These are phyloP conservation scores for Petrocephalus zakoni DNA, from an alignment of 2,113 vertebrate species.

Conservation along the genomic window DNA sequence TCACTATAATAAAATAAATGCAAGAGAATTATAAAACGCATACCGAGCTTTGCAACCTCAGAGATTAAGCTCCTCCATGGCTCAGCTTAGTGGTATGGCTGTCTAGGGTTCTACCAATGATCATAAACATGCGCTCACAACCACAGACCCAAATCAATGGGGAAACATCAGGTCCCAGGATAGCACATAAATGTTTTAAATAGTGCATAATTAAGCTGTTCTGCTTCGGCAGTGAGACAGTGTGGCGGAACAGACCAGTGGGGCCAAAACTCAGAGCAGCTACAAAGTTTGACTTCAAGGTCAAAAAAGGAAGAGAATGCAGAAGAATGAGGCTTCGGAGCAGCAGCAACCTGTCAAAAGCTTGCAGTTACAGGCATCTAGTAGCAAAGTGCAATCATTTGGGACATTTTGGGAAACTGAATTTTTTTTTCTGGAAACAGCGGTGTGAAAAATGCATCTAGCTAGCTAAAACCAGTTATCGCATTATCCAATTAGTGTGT, in stretches of 20 bases:
- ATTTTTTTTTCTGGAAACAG: constrained; percentile 10
- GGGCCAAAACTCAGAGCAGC: constrained; percentile 20
- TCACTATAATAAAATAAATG: constrained; percentile 7
- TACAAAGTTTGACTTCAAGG: constrained; percentile 31
- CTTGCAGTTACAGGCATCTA: not conserved
- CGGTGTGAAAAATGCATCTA: constrained; percentile 21
- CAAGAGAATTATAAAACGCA: not conserved
- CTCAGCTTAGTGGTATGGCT: not conserved
- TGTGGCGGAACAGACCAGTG: not conserved
- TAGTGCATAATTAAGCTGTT: constrained; percentile 5
- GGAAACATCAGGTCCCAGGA: not conserved
- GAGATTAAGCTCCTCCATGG: not conserved
- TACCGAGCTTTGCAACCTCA: not conserved
- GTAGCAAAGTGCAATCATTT: not conserved
- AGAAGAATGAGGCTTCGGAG: not conserved
- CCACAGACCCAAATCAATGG: not conserved
- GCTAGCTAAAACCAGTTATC: constrained; percentile 31
- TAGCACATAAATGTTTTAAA: not conserved
- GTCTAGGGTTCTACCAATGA: not conserved
- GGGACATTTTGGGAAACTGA: too few species aligned
- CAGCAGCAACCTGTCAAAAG: not conserved
- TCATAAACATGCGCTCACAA: not conserved
- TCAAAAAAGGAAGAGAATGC: constrained; percentile 5
- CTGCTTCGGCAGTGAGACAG: not conserved
- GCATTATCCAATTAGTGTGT: constrained; percentile 32